These are phyloP conservation scores for Smittia sp. DNA, from an alignment of 2,888 invertebrate genomes.

Conservation along the genomic window DNA sequence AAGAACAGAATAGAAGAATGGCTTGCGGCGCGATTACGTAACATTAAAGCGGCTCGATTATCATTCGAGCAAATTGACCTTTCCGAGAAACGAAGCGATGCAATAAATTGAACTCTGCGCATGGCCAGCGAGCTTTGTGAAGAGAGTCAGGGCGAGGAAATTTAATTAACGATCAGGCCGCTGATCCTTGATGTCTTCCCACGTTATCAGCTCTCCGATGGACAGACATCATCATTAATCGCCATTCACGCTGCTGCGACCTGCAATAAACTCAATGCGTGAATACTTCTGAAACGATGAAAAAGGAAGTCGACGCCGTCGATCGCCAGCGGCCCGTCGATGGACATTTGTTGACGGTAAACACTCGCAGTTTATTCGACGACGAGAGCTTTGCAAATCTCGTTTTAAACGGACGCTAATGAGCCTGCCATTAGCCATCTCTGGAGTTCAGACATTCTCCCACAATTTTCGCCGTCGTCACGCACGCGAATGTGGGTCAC, in stretches of 20 bases:
- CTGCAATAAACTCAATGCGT: not conserved
- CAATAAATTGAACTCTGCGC: not conserved
- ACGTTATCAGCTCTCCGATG: not conserved
- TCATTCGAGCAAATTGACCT: conserved; percentile 7
- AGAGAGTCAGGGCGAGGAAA: not conserved
- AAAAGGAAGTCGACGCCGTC: not conserved
- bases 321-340: not conserved
- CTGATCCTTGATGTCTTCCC: not conserved
- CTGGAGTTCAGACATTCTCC: conserved; percentile 33
- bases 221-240: conserved; percentile 12
- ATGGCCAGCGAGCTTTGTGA: not conserved
- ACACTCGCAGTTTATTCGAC: not conserved
- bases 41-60: not conserved
- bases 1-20: not conserved
- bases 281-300: not conserved
- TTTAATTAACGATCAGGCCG: not conserved
- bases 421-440: conserved; percentile 27
- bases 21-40: not conserved
- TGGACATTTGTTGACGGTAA: not conserved
- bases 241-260: not conserved
- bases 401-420: conserved; percentile 37
- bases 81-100: not conserved
- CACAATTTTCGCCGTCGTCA: conserved; percentile 18
- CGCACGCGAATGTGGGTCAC: conserved; percentile 16
- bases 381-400: conserved; percentile 12